These are phyloP conservation scores for Epinephelus awoara DNA, from an alignment of 2,797 vertebrate species.

Conservation along the genomic window DNA sequence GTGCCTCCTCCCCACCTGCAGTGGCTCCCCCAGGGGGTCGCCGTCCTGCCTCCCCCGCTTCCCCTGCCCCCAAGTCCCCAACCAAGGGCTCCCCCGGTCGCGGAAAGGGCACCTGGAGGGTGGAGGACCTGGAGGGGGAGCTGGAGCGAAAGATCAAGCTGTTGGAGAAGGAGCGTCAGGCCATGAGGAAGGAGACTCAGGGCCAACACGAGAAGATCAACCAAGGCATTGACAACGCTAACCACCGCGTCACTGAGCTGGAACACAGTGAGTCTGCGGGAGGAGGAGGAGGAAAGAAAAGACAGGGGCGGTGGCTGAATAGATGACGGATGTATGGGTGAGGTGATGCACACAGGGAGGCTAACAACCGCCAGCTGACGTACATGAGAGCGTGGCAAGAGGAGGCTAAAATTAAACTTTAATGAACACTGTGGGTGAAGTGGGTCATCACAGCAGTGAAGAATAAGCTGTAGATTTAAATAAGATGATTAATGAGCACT, in stretches of 20 bases:
- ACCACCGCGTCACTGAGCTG: slow-evolving; percentile 81
- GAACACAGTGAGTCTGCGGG: slow-evolving; percentile 83
- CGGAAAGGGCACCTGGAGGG: slow-evolving; percentile 79
- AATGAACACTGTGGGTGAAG: slow-evolving; percentile 56
- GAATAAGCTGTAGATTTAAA: slow-evolving; percentile 48
- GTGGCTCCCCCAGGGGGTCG: slow-evolving; percentile 49
- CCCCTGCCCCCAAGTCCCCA: slow-evolving; percentile 55
- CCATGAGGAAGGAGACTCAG: slow-evolving; percentile 84
- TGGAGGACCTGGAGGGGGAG: slow-evolving; percentile 86
- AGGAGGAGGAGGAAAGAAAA: background rate
- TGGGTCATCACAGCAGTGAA: slow-evolving; percentile 50
- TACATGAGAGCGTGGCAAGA: slow-evolving; percentile 12
- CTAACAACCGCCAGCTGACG: slow-evolving; percentile 1
- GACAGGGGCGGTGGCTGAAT: background rate
- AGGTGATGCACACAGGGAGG: slow-evolving; percentile 5
- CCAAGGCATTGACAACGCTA: slow-evolving; percentile 81
- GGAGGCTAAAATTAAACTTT: slow-evolving; percentile 57
- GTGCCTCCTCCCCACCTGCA: slow-evolving; percentile 45
- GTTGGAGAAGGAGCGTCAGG: slow-evolving; percentile 85
- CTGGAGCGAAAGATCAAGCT: slow-evolving; percentile 87
- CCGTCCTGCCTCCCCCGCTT: slow-evolving; percentile 54
- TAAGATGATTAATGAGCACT: slow-evolving; percentile 54
- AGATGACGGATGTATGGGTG: slow-evolving; percentile 17
- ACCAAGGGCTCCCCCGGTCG: slow-evolving; percentile 65
- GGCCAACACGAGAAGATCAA: slow-evolving; percentile 84